These are phyloP conservation scores for Amphipoea oculea DNA, from an alignment of 2,888 invertebrate species.

Conservation along the genomic window DNA sequence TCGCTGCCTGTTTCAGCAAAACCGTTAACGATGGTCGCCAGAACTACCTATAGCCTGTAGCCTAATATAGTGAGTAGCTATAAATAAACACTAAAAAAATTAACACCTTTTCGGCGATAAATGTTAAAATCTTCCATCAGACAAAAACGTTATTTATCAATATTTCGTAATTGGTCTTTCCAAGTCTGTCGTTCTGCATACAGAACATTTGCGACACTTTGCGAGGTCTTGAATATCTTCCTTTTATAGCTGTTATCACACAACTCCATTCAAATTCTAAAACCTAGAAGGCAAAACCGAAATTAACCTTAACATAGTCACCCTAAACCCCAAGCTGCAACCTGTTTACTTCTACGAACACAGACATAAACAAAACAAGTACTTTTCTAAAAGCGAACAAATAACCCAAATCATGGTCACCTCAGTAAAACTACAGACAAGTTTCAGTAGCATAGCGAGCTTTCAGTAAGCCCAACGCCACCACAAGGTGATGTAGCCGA, in stretches of 20 bases:
- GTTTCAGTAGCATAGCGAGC: slow-evolving; percentile 76
- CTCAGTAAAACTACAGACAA: slow-evolving; percentile 69
- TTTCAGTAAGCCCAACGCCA: slow-evolving; percentile 83
- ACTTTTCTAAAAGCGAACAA: slow-evolving; percentile 11
- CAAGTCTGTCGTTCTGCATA: neutral
- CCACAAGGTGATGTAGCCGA: slow-evolving; percentile 68
- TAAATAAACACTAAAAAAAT: neutral
- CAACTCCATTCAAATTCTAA: neutral
- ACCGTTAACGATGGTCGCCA: neutral
- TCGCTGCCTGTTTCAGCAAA: neutral
- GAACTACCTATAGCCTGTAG: neutral
- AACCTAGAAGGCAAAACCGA: neutral
- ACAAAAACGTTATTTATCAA: neutral
- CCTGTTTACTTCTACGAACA: slow-evolving; percentile 11
- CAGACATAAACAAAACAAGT: slow-evolving; percentile 22
- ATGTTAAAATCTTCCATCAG: neutral
- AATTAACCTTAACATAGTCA: slow-evolving; percentile 5
- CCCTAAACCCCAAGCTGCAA: neutral
- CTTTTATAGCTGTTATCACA: neutral
- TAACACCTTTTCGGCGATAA: neutral
- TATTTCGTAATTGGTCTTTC: neutral
- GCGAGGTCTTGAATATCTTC: neutral
- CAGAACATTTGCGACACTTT: neutral
- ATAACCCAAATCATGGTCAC: slow-evolving; percentile 66
- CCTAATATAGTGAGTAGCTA: neutral